Evolutionary conservation across 1,140 invertebrate species (phyloP).

Genomic region (Hesperophylax magnus): DNA sequence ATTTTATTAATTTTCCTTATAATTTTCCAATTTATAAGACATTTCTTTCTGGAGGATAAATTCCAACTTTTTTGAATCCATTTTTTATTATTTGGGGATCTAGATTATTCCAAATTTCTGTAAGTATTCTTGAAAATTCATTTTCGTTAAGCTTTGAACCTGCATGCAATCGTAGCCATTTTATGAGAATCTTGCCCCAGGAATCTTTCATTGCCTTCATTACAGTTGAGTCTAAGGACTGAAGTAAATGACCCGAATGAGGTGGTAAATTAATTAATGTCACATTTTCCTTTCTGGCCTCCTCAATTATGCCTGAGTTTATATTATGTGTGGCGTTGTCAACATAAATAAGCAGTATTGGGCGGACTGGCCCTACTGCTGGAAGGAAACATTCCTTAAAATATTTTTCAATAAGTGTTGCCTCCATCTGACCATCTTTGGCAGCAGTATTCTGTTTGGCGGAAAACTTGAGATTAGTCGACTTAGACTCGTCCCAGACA

Average conservation of each 20-base stretch:
- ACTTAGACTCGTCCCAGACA: slow-evolving; percentile 59
- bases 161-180: slow-evolving; percentile 45
- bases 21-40: too few species aligned
- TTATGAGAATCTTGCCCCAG: slow-evolving; percentile 49
- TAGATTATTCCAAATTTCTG: slow-evolving; percentile 56
- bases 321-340: slow-evolving; percentile 61
- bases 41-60: slow-evolving; percentile 54
- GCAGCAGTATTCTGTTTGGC: slow-evolving; percentile 60
- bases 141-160: slow-evolving; percentile 55
- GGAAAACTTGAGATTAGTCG: slow-evolving; percentile 54
- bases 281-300: slow-evolving; percentile 58
- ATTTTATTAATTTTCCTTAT: too few species aligned
- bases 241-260: slow-evolving; percentile 60
- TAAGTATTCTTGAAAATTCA: slow-evolving; percentile 58
- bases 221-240: slow-evolving; percentile 60
- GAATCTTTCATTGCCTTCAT: slow-evolving; percentile 4
- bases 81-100: slow-evolving; percentile 44
- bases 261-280: slow-evolving; percentile 60
- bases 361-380: slow-evolving; percentile 54
- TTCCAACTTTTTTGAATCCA: slow-evolving; percentile 59
- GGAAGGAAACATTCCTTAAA: slow-evolving; percentile 60
- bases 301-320: slow-evolving; percentile 57
- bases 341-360: slow-evolving; percentile 61
- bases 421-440: slow-evolving; percentile 61
- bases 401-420: slow-evolving; percentile 50